phyloP scores from a whole-genome alignment of 2,797 vertebrate genomes.

The Hydrocynus forskahlii region DNA sequence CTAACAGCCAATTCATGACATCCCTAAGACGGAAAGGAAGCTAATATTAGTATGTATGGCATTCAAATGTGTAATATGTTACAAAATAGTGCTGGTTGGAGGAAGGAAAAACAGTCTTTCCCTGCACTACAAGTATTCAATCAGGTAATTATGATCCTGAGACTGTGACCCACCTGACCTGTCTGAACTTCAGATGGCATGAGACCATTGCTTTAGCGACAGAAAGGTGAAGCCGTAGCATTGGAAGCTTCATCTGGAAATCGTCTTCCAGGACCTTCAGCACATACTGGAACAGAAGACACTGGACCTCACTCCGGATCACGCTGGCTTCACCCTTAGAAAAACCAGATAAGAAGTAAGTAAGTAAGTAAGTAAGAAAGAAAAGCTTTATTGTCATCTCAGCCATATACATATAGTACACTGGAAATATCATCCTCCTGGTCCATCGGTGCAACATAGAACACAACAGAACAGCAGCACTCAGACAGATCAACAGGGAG shows the following conservation, averaged over 20 bases:
- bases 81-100: not conserved
- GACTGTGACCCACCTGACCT: constrained; percentile 79
- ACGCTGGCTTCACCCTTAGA: constrained; percentile 65
- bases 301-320: constrained; percentile 65
- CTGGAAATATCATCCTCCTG: too few relatives aligned
- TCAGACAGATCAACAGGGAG: too few relatives aligned
- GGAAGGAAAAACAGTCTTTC: not conserved
- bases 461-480: too few relatives aligned
- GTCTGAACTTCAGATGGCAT: constrained; percentile 80
- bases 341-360: constrained; percentile 1
- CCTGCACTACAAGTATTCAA: not conserved
- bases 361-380: too few relatives aligned
- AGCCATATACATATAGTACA: too few relatives aligned
- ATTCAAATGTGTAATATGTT: not conserved
- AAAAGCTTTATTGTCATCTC: too few relatives aligned
- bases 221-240: constrained; percentile 75
- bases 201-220: constrained; percentile 86
- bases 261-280: constrained; percentile 93
- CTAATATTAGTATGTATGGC: not conserved
- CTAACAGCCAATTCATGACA: constrained; percentile 87
- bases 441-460: too few relatives aligned
- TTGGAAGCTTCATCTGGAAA: constrained; percentile 77
- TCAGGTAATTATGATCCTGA: not conserved
- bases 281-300: constrained; percentile 88
- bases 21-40: constrained; percentile 76